phyloP scores from a whole-genome alignment of 2,113 vertebrate species.

The Podarcis muralis region DNA sequence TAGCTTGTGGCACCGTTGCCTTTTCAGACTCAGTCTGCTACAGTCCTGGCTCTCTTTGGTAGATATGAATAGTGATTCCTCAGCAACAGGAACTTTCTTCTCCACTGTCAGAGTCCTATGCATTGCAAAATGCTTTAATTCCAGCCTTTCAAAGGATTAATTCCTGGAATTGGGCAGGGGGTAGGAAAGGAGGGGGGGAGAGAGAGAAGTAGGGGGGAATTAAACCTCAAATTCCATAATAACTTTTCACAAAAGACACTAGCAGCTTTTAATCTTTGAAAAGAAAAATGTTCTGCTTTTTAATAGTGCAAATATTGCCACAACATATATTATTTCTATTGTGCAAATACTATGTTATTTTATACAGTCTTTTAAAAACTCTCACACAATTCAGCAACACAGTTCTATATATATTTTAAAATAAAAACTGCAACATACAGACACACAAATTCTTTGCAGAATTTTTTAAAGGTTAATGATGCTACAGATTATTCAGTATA shows the following conservation, averaged over 20 bases:
- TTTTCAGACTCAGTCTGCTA: constrained; percentile 20
- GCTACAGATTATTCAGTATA: constrained; percentile 47
- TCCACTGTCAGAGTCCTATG: constrained; percentile 79
- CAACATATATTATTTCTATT: constrained; percentile 28
- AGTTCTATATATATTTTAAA: constrained; percentile 33
- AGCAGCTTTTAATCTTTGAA: background rate
- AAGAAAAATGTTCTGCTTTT: constrained; percentile 46
- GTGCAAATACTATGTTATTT: background rate
- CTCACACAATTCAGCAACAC: accelerated
- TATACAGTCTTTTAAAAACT: constrained; percentile 1
- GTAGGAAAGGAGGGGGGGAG: background rate
- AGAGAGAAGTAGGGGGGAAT: background rate
- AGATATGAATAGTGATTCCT: constrained; percentile 77
- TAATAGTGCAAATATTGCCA: constrained; percentile 37
- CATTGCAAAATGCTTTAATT: constrained; percentile 49
- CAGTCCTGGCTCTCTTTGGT: constrained; percentile 75
- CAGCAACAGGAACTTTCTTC: constrained; percentile 76
- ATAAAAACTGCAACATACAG: background rate
- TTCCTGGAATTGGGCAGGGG: constrained; percentile 12
- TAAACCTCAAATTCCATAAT: background rate
- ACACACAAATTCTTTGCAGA: constrained; percentile 28
- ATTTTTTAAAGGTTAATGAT: constrained; percentile 58
- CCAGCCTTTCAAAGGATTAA: background rate
- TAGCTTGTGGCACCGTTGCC: constrained; percentile 61
- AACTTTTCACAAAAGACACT: constrained; percentile 1